Evolutionary conservation across 2,797 vertebrate genomes (phyloP).

Genomic region (Smutsia temminckii): DNA sequence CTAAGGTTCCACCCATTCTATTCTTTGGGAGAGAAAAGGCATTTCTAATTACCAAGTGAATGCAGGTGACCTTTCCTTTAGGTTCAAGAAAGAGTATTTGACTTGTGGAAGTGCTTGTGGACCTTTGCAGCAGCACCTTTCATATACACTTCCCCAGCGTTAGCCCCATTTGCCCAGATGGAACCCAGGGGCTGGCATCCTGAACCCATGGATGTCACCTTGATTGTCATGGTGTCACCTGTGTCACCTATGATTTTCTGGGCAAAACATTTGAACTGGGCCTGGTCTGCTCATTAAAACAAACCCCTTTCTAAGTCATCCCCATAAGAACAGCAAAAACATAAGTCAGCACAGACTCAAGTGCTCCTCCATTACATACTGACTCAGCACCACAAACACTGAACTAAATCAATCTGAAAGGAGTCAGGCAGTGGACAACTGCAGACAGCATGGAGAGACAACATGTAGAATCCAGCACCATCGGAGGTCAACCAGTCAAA

Average conservation of each 20-base stretch:
- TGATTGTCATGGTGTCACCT: not conserved
- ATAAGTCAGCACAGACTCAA: not conserved
- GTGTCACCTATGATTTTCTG: not conserved
- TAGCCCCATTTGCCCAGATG: not conserved
- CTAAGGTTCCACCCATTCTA: not conserved
- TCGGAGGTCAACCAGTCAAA: constrained; percentile 80
- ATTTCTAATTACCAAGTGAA: not conserved
- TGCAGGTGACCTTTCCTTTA: not conserved
- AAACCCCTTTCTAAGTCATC: not conserved
- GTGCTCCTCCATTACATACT: not conserved
- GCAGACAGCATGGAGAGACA: not conserved
- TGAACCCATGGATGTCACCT: not conserved
- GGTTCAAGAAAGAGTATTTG: not conserved
- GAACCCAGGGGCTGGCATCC: not conserved
- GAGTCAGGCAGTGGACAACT: not conserved
- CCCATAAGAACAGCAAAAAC: not conserved
- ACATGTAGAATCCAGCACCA: constrained; percentile 67
- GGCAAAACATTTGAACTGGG: not conserved
- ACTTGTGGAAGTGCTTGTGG: not conserved
- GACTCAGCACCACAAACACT: not conserved
- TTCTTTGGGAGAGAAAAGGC: not conserved
- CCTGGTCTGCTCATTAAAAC: not conserved
- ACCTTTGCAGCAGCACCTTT: not conserved
- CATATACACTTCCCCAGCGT: not conserved
- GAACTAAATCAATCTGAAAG: not conserved